These are phyloP conservation scores for Cettia cetti DNA, from an alignment of 2,113 vertebrate genomes.

Conservation along the genomic window DNA sequence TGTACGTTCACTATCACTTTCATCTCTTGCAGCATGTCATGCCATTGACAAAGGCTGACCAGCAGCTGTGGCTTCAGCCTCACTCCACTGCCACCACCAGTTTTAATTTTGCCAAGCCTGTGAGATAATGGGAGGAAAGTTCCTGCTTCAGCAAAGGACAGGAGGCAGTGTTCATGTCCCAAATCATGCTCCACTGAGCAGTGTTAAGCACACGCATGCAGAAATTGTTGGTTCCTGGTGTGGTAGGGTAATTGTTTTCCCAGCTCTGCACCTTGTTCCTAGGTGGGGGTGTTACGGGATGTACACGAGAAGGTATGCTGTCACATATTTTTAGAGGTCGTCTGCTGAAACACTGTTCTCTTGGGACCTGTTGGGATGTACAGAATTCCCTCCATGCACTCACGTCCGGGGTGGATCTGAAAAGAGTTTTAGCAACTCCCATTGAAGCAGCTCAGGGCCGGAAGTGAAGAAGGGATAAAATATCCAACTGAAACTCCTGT, in stretches of 20 bases:
- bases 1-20: rapidly evolving
- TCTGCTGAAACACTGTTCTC: neutral
- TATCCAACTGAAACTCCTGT: constrained; percentile 62
- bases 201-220: rapidly evolving
- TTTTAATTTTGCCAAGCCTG: neutral
- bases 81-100: neutral
- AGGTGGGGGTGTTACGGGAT: neutral
- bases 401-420: constrained; percentile 47
- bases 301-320: neutral
- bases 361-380: neutral
- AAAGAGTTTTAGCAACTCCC: neutral
- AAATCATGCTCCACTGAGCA: rapidly evolving
- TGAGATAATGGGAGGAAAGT: neutral
- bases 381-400: neutral
- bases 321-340: neutral
- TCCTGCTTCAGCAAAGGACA: neutral
- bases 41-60: neutral
- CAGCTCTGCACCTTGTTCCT: neutral
- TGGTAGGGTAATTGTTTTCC: neutral
- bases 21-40: neutral
- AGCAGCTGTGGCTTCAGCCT: neutral
- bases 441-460: neutral
- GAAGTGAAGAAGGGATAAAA: constrained; percentile 61
- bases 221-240: neutral
- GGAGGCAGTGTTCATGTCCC: neutral